Percentiles rank a stretch among this genome's conserved stretches.
Evolutionary conservation across 2,888 invertebrate genomes (phyloP).

Genomic region (Drosophila antonietae): DNA sequence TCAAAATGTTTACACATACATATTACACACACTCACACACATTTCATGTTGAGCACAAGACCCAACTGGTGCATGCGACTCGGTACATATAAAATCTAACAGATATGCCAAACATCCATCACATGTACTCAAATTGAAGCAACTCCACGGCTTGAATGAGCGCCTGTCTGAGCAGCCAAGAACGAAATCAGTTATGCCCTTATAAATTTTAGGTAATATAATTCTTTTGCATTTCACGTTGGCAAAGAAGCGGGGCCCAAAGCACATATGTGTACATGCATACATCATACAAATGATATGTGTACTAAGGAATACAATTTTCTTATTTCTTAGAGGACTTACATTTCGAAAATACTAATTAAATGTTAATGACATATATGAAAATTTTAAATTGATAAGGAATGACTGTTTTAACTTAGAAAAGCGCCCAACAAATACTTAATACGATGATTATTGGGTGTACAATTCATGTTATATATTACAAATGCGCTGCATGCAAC

Average conservation of each 20-base stretch:
- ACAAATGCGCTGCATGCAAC: slow-evolving; percentile 41
- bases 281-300: slow-evolving; percentile 12
- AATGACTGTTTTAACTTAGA: neutral
- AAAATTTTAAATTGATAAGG: slow-evolving; percentile 3
- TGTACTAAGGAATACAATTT: slow-evolving; percentile 12
- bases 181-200: slow-evolving; percentile 6
- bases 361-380: slow-evolving; percentile 7
- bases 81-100: slow-evolving; percentile 10
- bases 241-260: neutral
- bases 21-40: slow-evolving; percentile 18
- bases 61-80: slow-evolving; percentile 43
- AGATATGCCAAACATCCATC: slow-evolving; percentile 53
- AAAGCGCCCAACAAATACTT: neutral
- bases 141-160: slow-evolving; percentile 1
- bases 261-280: slow-evolving; percentile 14
- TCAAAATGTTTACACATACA: slow-evolving; percentile 29
- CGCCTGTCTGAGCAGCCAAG: neutral
- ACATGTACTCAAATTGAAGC: slow-evolving; percentile 11
- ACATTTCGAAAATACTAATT: slow-evolving; percentile 19
- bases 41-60: slow-evolving; percentile 30
- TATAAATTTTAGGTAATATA: slow-evolving; percentile 39
- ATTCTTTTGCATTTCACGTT: slow-evolving; percentile 33
- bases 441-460: slow-evolving; percentile 8
- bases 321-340: slow-evolving; percentile 6
- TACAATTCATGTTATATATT: slow-evolving; percentile 25